These are phyloP conservation scores for Rachycentron canadum DNA, from an alignment of 2,797 vertebrate genomes.

Conservation along the genomic window DNA sequence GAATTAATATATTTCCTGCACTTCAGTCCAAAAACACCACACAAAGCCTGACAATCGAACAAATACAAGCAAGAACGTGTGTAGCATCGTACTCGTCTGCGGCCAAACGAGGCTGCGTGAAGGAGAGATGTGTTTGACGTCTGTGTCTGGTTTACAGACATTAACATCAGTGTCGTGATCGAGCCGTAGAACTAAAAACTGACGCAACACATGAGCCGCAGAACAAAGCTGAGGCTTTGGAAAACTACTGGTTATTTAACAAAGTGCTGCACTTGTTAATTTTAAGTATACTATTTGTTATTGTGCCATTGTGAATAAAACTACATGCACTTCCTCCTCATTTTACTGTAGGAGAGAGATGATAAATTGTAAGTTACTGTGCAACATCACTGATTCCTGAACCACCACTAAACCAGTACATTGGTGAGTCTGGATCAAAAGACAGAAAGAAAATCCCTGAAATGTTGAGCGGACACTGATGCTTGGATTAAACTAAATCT, in stretches of 20 bases:
- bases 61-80: background rate
- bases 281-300: too few species aligned
- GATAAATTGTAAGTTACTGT: background rate
- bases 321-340: too few species aligned
- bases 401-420: background rate
- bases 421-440: background rate
- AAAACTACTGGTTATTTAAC: too few species aligned
- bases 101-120: background rate
- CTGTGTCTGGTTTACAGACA: too few species aligned
- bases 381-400: background rate
- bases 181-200: too few species aligned
- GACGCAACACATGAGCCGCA: too few species aligned
- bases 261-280: too few species aligned
- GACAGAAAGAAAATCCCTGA: background rate
- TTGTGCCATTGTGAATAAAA: too few species aligned
- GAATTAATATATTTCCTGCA: too few species aligned
- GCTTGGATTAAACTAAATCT: conserved; percentile 1
- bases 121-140: background rate
- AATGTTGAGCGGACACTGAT: background rate
- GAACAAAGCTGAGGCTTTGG: too few species aligned
- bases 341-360: background rate
- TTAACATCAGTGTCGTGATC: too few species aligned
- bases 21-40: background rate
- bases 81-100: background rate
- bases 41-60: background rate